These are phyloP conservation scores for Triplophysa tibetana DNA, from an alignment of 2,113 vertebrate species.

Conservation along the genomic window DNA sequence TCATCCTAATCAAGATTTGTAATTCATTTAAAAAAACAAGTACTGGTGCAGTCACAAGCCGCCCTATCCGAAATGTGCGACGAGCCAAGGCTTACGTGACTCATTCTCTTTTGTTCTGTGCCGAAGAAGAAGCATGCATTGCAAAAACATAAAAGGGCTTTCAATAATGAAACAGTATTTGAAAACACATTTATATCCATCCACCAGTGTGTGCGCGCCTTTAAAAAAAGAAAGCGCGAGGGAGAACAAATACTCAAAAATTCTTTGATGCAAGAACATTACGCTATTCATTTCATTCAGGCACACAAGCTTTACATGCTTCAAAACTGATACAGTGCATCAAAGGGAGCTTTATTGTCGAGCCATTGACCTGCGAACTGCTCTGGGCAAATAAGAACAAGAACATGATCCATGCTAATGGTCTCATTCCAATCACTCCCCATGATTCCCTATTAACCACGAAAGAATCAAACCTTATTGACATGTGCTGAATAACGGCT, in stretches of 20 bases:
- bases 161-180: constrained; percentile 38
- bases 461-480: constrained; percentile 39
- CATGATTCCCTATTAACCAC: constrained; percentile 19
- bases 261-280: constrained; percentile 36
- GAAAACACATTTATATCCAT: constrained; percentile 33
- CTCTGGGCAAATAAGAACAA: constrained; percentile 63
- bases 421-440: not conserved
- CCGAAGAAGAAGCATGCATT: constrained; percentile 10
- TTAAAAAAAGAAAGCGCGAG: constrained; percentile 4
- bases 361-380: constrained; percentile 23
- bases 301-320: constrained; percentile 25
- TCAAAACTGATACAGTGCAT: constrained; percentile 13
- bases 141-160: constrained; percentile 26
- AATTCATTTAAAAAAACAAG: no score
- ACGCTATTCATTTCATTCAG: constrained; percentile 18
- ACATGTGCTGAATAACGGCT: constrained; percentile 9
- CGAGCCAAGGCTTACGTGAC: not conserved
- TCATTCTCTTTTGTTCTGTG: not conserved
- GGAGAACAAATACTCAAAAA: constrained; percentile 19
- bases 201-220: not conserved
- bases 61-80: not conserved
- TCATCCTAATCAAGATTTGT: no score
- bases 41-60: not conserved
- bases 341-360: constrained; percentile 28
- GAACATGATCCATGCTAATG: constrained; percentile 29